Evolutionary conservation across 2,113 vertebrate genomes (phyloP), one percentile per base, ranked within the genome.

Genomic region (Cynocephalus volans): DNA sequence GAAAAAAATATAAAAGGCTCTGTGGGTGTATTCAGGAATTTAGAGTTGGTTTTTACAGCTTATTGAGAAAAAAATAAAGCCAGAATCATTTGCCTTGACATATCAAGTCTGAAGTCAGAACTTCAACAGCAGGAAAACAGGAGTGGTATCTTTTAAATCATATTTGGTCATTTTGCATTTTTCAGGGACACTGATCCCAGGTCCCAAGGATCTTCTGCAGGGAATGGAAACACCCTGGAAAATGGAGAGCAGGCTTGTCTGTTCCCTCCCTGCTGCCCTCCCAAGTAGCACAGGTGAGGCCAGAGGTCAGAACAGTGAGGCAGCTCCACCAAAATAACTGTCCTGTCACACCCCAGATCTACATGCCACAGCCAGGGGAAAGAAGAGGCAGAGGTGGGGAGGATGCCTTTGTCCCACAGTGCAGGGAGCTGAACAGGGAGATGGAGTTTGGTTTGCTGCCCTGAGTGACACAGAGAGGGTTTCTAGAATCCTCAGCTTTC

Each of bases 11-110:
- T 45, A 56, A 45, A 26, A 54, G 79, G 3, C 67, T 80, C 84
- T n/a, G 72, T 88, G 79, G 96, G 84, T 89, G 28, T 33, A 31
- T 52, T 76, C 10, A 54, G 67, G 58, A 85, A 89, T 48, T 48
- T 73, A 60, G 64, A 89, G 54, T 9, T 60, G 48, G 75, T 41
- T 83, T 88, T 76, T 8, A 79, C 26, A 79, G 84, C 50, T 5
- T 92, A 41, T 41, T 41, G 41, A 41, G 41, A 41, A 41, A 41
- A 41, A 81, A 76, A 73, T n/a, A 18, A 60, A 65, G 41, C 41
- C 92, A 54, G 58, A 73, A 28, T 65, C 15, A 9, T 79, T 50
- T 11, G 60, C 54, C 45, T 31, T n/a, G 73, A 48, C 18, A 15
- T 45, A 8, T 26, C 19, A 50, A 54, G 41, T 18, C 5, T 11